Evolutionary conservation across 2,113 vertebrate genomes (phyloP).

Genomic region (Hippolais icterina): DNA sequence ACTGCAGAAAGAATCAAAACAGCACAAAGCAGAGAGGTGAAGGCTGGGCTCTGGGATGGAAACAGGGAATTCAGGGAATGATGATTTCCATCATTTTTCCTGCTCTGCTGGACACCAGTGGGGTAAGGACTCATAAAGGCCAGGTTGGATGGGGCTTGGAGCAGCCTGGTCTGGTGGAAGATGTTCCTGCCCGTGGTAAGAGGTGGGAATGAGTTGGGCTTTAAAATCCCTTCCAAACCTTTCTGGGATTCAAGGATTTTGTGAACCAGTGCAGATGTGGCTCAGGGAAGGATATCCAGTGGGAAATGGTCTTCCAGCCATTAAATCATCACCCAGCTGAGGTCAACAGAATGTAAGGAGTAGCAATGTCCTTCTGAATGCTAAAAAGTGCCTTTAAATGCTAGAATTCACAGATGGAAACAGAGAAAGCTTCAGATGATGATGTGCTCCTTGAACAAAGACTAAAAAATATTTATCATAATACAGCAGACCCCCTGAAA

Average conservation of each 20-base stretch:
- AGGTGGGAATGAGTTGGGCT: not conserved
- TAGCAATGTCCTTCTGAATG: not conserved
- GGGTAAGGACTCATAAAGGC: not conserved
- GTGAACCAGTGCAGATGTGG: not conserved
- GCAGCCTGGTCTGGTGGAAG: not conserved
- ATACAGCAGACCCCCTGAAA: not conserved
- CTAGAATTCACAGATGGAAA: not conserved
- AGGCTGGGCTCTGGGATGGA: not conserved
- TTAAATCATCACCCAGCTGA: not conserved
- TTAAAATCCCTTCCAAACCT: not conserved
- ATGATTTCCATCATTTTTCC: not conserved
- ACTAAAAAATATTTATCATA: not conserved
- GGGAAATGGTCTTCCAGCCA: not conserved
- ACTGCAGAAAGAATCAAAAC: not conserved
- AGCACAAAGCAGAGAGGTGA: not conserved
- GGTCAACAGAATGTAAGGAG: not conserved
- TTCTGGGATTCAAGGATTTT: not conserved
- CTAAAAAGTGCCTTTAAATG: not conserved
- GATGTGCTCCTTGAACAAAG: not conserved
- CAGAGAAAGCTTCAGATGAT: not conserved
- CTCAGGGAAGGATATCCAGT: not conserved
- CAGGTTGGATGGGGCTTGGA: not conserved
- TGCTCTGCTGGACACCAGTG: not conserved
- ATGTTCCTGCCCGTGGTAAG: too few species aligned
- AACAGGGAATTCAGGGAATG: not conserved